Evolutionary conservation across 2,888 invertebrate species (phyloP).

Genomic region (Rhagophthalmus giganteus): DNA sequence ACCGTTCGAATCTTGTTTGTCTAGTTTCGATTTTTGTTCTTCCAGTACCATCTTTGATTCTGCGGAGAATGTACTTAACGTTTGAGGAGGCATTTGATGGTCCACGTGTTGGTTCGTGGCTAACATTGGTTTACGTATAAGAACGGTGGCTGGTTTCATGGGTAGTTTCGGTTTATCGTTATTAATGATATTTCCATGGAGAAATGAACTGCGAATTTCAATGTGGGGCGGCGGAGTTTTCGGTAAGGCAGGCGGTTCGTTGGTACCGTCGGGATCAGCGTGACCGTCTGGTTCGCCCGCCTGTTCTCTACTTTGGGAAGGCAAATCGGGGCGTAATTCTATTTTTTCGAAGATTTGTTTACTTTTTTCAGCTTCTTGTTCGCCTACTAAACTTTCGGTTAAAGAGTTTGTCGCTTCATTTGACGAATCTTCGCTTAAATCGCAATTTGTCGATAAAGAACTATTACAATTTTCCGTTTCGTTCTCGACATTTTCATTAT

Average conservation of each 20-base stretch:
- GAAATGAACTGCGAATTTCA: conserved; percentile 66
- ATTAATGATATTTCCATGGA: conserved; percentile 64
- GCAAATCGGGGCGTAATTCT: too few species aligned
- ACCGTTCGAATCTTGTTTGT: conserved; percentile 63
- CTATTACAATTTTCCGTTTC: conserved; percentile 14
- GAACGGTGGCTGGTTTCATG: conserved; percentile 64
- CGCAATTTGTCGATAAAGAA: conserved; percentile 29
- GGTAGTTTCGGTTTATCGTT: conserved; percentile 70
- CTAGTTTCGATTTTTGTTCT: conserved; percentile 53
- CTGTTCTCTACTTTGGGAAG: conserved; percentile 67
- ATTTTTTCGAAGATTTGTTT: too few species aligned
- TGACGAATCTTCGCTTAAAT: conserved; percentile 19
- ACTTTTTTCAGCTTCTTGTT: conserved; percentile 6
- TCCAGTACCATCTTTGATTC: conserved; percentile 21
- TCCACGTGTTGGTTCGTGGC: conserved; percentile 27
- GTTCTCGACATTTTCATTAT: conserved; percentile 8
- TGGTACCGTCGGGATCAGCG: conserved; percentile 75
- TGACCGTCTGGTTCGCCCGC: conserved; percentile 88
- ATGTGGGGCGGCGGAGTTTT: conserved; percentile 67
- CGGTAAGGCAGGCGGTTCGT: conserved; percentile 71
- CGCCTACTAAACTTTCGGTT: conserved; percentile 18
- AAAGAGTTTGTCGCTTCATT: conserved; percentile 19
- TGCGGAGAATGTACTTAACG: conserved; percentile 41
- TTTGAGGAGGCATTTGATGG: conserved; percentile 34
- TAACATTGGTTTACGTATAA: conserved; percentile 44